A percentile compares a stretch with the other conserved stretches of the same genome.
phyloP scores from a whole-genome alignment of 2,797 vertebrate species.

The Acipenser transmontanus region DNA sequence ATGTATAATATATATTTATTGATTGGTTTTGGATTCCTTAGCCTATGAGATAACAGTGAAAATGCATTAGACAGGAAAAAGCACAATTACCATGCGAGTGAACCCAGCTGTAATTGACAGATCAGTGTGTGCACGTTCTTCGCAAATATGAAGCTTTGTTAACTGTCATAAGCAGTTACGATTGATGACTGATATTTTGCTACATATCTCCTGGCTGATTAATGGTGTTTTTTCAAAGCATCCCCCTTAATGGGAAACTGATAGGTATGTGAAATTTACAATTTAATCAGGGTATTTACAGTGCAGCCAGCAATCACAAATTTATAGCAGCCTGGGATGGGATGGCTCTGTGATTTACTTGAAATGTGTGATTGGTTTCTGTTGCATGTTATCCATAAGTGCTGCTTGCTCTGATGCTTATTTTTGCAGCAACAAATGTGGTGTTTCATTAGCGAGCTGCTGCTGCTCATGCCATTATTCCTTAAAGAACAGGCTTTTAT shows the following conservation, averaged over 20 bases:
- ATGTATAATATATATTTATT: constrained; percentile 99
- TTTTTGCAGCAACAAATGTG: constrained; percentile 69
- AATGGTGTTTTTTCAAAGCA: constrained; percentile 89
- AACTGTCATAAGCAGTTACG: constrained; percentile 98
- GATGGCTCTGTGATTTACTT: constrained; percentile 37
- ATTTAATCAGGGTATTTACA: constrained; percentile 93
- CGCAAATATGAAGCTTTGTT: constrained; percentile 97
- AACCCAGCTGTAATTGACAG: constrained; percentile 92
- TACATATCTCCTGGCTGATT: constrained; percentile 86
- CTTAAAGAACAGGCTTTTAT: constrained; percentile 50
- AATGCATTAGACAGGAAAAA: constrained; percentile 99
- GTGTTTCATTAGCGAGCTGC: constrained; percentile 65
- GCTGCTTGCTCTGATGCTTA: constrained; percentile 60
- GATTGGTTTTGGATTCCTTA: constrained; percentile 99
- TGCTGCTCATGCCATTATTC: constrained; percentile 63
- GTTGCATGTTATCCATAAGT: constrained; percentile 42
- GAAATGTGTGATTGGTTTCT: constrained; percentile 66
- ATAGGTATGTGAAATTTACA: constrained; percentile 95
- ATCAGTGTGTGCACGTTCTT: constrained; percentile 88
- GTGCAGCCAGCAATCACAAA: constrained; percentile 58
- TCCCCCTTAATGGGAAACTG: constrained; percentile 87
- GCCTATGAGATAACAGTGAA: constrained; percentile 98
- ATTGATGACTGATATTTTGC: constrained; percentile 94
- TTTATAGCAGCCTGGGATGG: constrained; percentile 58
- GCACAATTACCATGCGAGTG: constrained; percentile 95